Conservation (phyloP, 30 jellyfish, hydroid and myxozoan genomes). For the Sanderia malayensis region DNA sequence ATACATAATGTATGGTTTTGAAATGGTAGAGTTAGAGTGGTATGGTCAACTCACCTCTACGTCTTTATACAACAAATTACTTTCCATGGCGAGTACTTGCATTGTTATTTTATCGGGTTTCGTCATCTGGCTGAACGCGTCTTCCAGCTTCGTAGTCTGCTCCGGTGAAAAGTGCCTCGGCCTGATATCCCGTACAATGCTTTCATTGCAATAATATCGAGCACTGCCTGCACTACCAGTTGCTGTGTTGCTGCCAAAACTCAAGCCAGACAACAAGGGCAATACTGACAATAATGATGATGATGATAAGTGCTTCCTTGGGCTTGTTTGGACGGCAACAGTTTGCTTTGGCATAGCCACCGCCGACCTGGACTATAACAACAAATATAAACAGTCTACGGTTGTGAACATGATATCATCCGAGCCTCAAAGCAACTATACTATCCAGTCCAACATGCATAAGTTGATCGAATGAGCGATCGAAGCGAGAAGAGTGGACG, state of each 20-base stretch:
- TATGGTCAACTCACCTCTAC: constrained; percentile 73
- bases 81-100: constrained; percentile 84
- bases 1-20: too few relatives aligned
- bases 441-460: too few relatives aligned
- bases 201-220: background rate
- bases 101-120: constrained; percentile 69
- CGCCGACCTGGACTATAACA: constrained; percentile 29
- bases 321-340: constrained; percentile 82
- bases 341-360: constrained; percentile 67
- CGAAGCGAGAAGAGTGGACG: too few relatives aligned
- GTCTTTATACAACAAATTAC: constrained; percentile 63
- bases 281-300: too few relatives aligned
- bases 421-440: too few relatives aligned
- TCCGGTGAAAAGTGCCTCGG: constrained; percentile 71
- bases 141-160: constrained; percentile 76
- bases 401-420: constrained; percentile 20
- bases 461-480: too few relatives aligned
- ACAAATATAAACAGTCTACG: background rate
- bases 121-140: constrained; percentile 55
- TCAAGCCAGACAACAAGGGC: too few relatives aligned
- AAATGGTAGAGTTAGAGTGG: too few relatives aligned
- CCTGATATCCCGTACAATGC: constrained; percentile 53
- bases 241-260: too few relatives aligned
- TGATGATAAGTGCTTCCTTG: constrained; percentile 32
- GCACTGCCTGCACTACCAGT: too few relatives aligned